Percentiles rank a stretch among this genome's conserved stretches.
phyloP scores from a whole-genome alignment of 2,113 vertebrate species.

The Podarcis muralis region DNA sequence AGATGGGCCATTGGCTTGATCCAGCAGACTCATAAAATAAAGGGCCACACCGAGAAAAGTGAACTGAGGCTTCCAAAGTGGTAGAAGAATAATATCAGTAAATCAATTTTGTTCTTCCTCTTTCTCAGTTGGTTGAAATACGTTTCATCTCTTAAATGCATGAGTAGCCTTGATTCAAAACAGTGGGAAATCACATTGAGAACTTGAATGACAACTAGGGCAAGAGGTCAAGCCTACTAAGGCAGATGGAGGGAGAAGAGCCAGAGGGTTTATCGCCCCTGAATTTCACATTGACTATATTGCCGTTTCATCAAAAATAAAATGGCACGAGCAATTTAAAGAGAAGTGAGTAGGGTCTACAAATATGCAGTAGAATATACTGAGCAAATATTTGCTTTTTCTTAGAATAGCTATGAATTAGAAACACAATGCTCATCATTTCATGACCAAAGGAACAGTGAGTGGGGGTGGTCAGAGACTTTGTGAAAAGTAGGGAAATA shows the following conservation, averaged over 20 bases:
- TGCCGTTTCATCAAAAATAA: neutral
- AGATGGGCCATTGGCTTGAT: too few relatives aligned
- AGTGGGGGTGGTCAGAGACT: too few relatives aligned
- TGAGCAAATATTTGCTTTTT: neutral
- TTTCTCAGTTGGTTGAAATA: neutral
- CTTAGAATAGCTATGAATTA: neutral
- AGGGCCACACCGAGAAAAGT: neutral
- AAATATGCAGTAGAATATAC: neutral
- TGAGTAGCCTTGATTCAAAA: neutral
- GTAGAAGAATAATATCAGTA: neutral
- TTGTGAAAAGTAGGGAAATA: neutral
- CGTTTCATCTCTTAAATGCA: neutral
- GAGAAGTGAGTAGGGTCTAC: neutral
- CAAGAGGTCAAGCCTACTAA: neutral
- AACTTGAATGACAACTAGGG: neutral
- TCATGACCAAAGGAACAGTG: neutral
- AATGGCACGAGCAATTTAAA: neutral
- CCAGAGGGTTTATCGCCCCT: neutral
- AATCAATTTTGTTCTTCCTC: neutral
- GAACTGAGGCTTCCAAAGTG: conserved; percentile 9
- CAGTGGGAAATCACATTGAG: neutral
- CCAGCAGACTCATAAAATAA: neutral
- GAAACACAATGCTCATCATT: neutral
- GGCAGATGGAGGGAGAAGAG: neutral
- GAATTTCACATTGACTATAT: neutral